phyloP scores from a whole-genome alignment of 2,113 vertebrate genomes.

The Camelus bactrianus region DNA sequence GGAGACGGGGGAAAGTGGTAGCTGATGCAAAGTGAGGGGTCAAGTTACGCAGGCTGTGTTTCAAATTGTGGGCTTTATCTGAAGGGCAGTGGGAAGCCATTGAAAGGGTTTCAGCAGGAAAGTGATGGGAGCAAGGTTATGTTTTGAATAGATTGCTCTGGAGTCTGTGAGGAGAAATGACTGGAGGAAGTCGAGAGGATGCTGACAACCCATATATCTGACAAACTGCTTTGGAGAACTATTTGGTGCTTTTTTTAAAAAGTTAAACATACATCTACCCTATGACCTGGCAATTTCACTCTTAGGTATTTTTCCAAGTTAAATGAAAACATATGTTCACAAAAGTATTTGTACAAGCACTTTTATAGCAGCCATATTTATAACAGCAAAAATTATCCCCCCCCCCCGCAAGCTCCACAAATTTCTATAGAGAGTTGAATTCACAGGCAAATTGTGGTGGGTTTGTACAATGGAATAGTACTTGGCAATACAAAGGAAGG shows the following conservation, averaged over 20 bases:
- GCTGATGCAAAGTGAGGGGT: not conserved
- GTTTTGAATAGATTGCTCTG: constrained; percentile 19
- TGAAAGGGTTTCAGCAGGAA: not conserved
- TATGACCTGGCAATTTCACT: constrained; percentile 71
- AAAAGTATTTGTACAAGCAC: constrained; percentile 62
- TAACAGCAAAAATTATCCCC: constrained; percentile 21
- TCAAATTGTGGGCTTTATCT: not conserved
- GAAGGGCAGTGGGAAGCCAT: constrained; percentile 21
- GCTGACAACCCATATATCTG: constrained; percentile 64
- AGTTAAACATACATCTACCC: constrained; percentile 74
- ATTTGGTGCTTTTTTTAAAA: constrained; percentile 59
- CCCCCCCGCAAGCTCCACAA: not conserved
- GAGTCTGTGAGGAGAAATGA: not conserved
- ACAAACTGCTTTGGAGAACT: constrained; percentile 57
- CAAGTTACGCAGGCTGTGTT: not conserved
- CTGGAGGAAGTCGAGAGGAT: constrained; percentile 53
- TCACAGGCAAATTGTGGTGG: not conserved
- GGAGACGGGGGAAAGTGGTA: not conserved
- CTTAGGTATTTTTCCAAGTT: constrained; percentile 69
- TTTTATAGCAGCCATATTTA: constrained; percentile 52
- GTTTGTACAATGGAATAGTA: not conserved
- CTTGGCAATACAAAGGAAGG: not conserved
- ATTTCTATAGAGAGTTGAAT: constrained; percentile 47
- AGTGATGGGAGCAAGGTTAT: constrained; percentile 52
- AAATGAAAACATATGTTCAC: constrained; percentile 78